Evolutionary conservation across 2,797 vertebrate species (phyloP).

Genomic region (Xenops minutus): DNA sequence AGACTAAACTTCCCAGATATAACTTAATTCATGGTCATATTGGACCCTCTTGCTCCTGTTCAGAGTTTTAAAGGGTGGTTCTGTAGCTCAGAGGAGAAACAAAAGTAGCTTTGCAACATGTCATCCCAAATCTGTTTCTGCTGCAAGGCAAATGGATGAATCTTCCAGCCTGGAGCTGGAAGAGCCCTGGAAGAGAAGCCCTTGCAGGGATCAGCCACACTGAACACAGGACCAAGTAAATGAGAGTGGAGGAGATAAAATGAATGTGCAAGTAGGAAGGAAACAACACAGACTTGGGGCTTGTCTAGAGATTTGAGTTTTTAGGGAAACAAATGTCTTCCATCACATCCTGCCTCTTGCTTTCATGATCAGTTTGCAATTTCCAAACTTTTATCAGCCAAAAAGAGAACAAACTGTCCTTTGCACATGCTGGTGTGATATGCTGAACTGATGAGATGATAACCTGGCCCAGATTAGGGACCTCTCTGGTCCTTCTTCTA

Average conservation of each 20-base stretch:
- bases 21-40: not conserved
- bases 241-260: constrained; percentile 15
- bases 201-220: constrained; percentile 27
- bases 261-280: constrained; percentile 22
- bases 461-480: not conserved
- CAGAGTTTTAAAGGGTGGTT: constrained; percentile 32
- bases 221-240: constrained; percentile 7
- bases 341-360: not conserved
- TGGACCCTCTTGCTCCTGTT: constrained; percentile 12
- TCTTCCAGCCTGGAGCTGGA: not conserved
- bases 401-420: not conserved
- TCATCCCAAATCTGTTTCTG: constrained; percentile 42
- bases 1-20: not conserved
- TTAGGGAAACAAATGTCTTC: not conserved
- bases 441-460: not conserved
- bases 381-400: not conserved
- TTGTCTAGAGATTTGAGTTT: not conserved
- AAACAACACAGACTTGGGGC: not conserved
- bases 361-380: not conserved
- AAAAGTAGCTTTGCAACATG: constrained; percentile 11
- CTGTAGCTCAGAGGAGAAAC: constrained; percentile 53
- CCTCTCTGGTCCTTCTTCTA: not conserved
- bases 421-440: not conserved
- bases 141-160: constrained; percentile 17
- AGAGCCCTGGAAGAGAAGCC: constrained; percentile 16